Base-by-base conservation (phyloP, 2,113 vertebrate genomes). In the Saguinus midas region DNA sequence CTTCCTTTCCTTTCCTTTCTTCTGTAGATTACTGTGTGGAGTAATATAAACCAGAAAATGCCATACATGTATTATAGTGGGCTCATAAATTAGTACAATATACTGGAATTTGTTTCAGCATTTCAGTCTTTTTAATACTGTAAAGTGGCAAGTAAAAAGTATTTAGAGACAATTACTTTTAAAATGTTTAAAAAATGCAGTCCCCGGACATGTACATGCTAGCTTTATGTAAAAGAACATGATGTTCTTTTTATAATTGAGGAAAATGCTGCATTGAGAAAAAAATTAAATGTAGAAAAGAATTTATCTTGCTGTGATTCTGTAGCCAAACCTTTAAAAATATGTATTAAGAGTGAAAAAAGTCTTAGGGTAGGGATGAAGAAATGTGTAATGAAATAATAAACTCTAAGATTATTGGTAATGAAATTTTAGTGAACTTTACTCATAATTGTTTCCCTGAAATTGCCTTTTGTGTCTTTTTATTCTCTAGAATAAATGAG, bases 381-480 rank as follows among this genome's bases (percentile, higher is more conserved):
- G 70, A 95, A 83, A 88, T 80, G 50, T 37, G 16, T 86, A 84
- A 37, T 76, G 55, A 92, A 87, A 58, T 18, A 2, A 88, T 93
- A 68, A 45, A 37, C 14, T 52, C 32, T 16, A 17, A n/a, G 6
- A 96, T 92, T 87, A 3, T 78, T 85, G 40, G 6, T 78, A 80
- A 93, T 43, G 32, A 87, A 84, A 18, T 87, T 90, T 90, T 73
- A 95, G 43, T 97, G 32, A 92, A 40, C 48, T 61, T 92, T 17
- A 64, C 35, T 70, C 29, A 32, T 73, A 87, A 66, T 80, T 94
- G 6, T 87, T 96, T 95, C 45, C 45, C 40, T 66, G 50, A 72
- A 92, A 85, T 79, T 52, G 6, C 43, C 64, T 85, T 96, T 92
- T 84, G 3, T 14, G 45, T 23, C 4, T 17, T 94, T 90, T 93